Base-by-base conservation (phyloP, 2,888 invertebrate species). In the Leptura quadrifasciata region DNA sequence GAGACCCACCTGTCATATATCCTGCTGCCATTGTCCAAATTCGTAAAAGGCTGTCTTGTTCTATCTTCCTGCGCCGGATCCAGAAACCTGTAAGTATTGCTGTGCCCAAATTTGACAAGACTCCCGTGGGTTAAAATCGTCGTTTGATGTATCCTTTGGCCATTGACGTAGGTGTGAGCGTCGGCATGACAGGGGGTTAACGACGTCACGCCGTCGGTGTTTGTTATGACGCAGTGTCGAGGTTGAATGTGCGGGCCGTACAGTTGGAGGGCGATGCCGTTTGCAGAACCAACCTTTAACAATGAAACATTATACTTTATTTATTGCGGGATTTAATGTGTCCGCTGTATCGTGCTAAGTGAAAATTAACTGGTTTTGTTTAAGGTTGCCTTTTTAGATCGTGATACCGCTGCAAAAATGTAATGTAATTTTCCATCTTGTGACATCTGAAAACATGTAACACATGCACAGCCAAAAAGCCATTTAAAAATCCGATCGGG, bases 101-200 rank as follows among this genome's bases (percentile, higher is more conserved):
- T 94, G 82, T 96, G 93, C 67, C 96, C 96, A 89, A 96, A 96
- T 91, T 95, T 96, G 75, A 96, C 93, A 80, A 96, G 92, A 83
- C 94, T 94, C 78, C 96, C 96, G 90, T 96, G 95, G 93, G 95
- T 91, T 75, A 99, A 91, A 83, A 97, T 95, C 68, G 98, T 97
- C 35, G 98, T 96, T 89, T 98, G 98, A 87, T 94, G 94, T 85
- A 98, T 95, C 82, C 97, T 93, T 86, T 97, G 96, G 64, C 96
- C 96, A 89, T 99, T 98, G 81, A 99, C 96, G 89, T 96, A 97
- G 35, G 97, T 97, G 87, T 97, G 95, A 12, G 98, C 97, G 89
- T 98, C 97, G 27, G 96, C 92, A 86, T 96, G 96, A 85, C 97
- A 94, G 9, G 99, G 98, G 31, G 98, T 98, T 58, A 98, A 94